Percentiles rank a stretch among this genome's conserved stretches.
Conservation (phyloP, 2,888 invertebrate genomes). For the Linhomoeus sp. region DNA sequence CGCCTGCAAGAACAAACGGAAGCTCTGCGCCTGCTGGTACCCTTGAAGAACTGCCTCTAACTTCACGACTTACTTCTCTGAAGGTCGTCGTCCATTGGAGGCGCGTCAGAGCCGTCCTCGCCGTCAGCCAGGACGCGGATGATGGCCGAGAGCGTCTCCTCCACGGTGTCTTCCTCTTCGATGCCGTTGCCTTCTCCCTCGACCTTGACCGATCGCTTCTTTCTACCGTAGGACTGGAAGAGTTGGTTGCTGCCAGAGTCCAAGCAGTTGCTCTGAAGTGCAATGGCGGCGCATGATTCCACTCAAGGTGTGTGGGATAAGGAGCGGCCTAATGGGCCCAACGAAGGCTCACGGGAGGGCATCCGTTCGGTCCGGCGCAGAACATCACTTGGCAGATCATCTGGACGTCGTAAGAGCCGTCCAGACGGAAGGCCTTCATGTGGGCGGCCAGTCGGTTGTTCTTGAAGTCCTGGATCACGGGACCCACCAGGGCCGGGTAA, state of each 20-base stretch:
- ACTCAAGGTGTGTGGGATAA: too few relatives aligned
- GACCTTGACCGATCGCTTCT: conserved; percentile 14
- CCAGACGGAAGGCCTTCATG: conserved; percentile 26
- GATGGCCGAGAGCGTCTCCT: conserved; percentile 25
- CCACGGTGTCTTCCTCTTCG: conserved; percentile 13
- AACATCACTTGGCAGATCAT: conserved; percentile 27
- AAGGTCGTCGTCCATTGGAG: not conserved
- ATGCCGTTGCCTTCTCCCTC: not conserved
- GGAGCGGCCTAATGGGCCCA: too few relatives aligned
- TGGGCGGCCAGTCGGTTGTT: conserved; percentile 25
- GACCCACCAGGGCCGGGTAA: conserved; percentile 27
- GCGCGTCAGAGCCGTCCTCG: conserved; percentile 18
- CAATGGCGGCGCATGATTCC: not conserved
- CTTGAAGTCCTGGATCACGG: conserved; percentile 26
- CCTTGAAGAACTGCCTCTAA: not conserved
- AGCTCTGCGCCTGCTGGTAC: not conserved
- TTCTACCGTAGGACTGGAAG: conserved; percentile 26
- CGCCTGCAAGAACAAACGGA: conserved; percentile 1
- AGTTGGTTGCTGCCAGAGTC: conserved; percentile 27
- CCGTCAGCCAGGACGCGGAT: conserved; percentile 26
- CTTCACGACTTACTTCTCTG: not conserved
- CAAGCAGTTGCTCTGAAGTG: conserved; percentile 24
- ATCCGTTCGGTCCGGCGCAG: conserved; percentile 27
- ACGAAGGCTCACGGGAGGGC: conserved; percentile 24
- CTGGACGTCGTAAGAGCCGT: conserved; percentile 27